Conservation (phyloP, 2,113 vertebrate genomes). For the Semicossyphus pulcher region DNA sequence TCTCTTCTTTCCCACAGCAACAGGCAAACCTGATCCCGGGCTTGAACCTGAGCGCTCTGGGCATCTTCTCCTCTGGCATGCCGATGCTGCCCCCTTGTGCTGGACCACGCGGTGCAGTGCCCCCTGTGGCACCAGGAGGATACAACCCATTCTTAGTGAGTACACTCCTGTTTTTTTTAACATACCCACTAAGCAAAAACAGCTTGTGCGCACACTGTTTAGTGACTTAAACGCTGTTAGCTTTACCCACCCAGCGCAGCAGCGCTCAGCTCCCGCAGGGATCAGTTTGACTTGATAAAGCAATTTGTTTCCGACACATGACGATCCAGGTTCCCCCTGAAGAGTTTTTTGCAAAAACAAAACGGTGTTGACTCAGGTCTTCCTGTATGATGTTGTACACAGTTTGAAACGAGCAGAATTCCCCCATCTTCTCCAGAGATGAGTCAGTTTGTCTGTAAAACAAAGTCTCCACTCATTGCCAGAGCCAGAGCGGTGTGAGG, state of each 20-base stretch:
- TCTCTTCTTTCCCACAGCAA: slow-evolving; percentile 81
- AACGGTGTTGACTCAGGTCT: slow-evolving; percentile 59
- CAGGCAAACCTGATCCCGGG: slow-evolving; percentile 95
- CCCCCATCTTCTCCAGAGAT: slow-evolving; percentile 68
- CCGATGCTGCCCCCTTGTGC: slow-evolving; percentile 87
- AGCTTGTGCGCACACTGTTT: not conserved
- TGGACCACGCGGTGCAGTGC: slow-evolving; percentile 84
- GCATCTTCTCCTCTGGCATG: slow-evolving; percentile 94
- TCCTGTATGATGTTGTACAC: slow-evolving; percentile 46
- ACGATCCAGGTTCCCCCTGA: slow-evolving; percentile 34
- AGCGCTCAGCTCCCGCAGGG: not conserved
- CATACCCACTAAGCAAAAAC: no score
- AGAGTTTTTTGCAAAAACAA: slow-evolving; percentile 39
- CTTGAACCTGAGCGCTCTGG: slow-evolving; percentile 92
- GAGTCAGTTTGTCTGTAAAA: slow-evolving; percentile 77
- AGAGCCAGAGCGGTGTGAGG: slow-evolving; percentile 61
- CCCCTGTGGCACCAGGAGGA: slow-evolving; percentile 78
- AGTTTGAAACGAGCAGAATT: slow-evolving; percentile 65
- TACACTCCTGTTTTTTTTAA: slow-evolving; percentile 33
- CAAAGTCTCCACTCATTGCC: slow-evolving; percentile 65
- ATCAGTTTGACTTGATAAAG: slow-evolving; percentile 25
- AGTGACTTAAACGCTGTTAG: no score
- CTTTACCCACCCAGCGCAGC: not conserved
- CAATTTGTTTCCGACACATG: slow-evolving; percentile 19
- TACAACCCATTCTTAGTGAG: slow-evolving; percentile 93